Evolutionary conservation across 1,140 invertebrate species (phyloP).

Genomic region (Drosophila suzukii): DNA sequence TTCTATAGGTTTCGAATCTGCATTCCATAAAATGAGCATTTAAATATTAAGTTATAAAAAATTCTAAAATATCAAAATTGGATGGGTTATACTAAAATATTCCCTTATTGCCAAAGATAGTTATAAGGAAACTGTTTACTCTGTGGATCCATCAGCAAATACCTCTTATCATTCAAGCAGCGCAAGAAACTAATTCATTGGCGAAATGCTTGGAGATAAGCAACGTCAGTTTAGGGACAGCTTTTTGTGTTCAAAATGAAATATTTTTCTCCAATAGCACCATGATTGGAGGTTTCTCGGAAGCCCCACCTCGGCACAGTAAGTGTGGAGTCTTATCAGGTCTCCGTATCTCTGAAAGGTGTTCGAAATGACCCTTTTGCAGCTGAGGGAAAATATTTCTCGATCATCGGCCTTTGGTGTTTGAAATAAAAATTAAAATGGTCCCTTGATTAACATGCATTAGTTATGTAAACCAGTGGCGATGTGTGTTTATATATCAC

Average conservation of each 20-base stretch:
- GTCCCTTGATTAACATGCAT: conserved; percentile 70
- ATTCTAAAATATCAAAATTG: too few species aligned
- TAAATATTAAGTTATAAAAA: too few species aligned
- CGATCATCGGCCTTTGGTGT: conserved; percentile 33
- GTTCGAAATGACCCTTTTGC: conserved; percentile 40
- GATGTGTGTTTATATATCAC: conserved; percentile 33
- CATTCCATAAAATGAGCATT: too few species aligned
- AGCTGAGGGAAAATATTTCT: conserved; percentile 16
- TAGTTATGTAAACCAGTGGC: conserved; percentile 75
- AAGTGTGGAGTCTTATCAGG: conserved; percentile 41
- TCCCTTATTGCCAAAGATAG: too few species aligned
- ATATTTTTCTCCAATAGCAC: conserved; percentile 7
- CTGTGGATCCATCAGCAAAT: not conserved
- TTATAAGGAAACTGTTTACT: too few species aligned
- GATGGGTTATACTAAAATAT: too few species aligned
- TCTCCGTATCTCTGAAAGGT: conserved; percentile 36
- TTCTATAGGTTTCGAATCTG: too few species aligned
- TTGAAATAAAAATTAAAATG: conserved; percentile 52
- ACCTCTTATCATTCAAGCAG: conserved; percentile 1
- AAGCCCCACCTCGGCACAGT: conserved; percentile 18
- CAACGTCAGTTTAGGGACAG: not conserved
- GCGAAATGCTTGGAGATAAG: conserved; percentile 9
- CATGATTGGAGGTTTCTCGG: conserved; percentile 15
- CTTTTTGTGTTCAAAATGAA: conserved; percentile 25
- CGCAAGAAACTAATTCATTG: conserved; percentile 13